These are phyloP conservation scores for Chaetodon trifascialis DNA, from an alignment of 2,113 vertebrate species.

Conservation along the genomic window DNA sequence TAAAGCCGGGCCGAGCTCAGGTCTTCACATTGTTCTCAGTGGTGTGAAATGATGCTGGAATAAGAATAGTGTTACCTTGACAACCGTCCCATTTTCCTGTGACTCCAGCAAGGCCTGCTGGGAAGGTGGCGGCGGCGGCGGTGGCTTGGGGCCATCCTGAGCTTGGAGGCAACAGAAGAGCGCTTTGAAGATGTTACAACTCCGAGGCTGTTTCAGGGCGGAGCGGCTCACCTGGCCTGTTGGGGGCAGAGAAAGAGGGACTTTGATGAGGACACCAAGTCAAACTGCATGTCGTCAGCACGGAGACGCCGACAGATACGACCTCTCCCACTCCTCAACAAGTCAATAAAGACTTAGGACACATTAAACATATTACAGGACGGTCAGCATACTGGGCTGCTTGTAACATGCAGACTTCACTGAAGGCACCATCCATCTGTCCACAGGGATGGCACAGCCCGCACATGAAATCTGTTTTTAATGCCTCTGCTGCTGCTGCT, in stretches of 20 bases:
- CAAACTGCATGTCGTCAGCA: background rate
- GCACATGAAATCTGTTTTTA: constrained; percentile 77
- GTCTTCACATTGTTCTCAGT: constrained; percentile 34
- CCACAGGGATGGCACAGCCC: constrained; percentile 54
- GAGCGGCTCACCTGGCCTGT: constrained; percentile 88
- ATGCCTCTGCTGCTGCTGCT: constrained; percentile 68
- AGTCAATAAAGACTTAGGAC: background rate
- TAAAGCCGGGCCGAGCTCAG: constrained; percentile 10
- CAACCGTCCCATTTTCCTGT: constrained; percentile 86
- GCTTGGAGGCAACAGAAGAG: constrained; percentile 90
- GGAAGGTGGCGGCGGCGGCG: constrained; percentile 74
- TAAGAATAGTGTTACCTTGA: constrained; percentile 85
- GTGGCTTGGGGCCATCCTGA: constrained; percentile 86
- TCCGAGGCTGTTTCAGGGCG: constrained; percentile 89
- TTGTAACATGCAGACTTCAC: constrained; percentile 25
- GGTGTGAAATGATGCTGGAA: constrained; percentile 40
- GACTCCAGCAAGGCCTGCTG: constrained; percentile 85
- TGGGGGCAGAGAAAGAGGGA: background rate
- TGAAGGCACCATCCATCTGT: constrained; percentile 50
- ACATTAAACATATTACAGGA: background rate
- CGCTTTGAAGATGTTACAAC: constrained; percentile 89
- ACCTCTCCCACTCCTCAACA: background rate
- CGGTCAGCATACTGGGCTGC: background rate
- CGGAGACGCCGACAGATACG: background rate
- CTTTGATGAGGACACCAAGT: constrained; percentile 23